Base-by-base conservation (phyloP, 1,140 invertebrate genomes). In the Drosophila sulfurigaster region DNA sequence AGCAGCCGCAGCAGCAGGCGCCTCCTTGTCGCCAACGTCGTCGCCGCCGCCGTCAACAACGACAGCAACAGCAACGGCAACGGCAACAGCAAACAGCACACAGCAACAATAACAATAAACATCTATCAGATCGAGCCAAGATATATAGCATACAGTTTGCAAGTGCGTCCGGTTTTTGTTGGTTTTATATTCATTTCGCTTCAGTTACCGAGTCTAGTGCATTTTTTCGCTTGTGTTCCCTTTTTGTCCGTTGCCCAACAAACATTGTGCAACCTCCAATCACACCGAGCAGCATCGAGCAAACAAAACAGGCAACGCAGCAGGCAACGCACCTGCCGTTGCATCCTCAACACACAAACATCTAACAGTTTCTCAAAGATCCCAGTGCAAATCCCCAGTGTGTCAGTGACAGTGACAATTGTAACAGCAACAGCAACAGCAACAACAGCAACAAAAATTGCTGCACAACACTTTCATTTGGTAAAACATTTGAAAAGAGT, bases 11-110 rank as follows among this genome's bases (percentile, higher is more conserved):
- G 41, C n/a, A 43, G 74, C 68, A 81, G 68, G 75, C 74, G 82
- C 82, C 81, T 85, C 82, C 82, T 83, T 75, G 59, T 69, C 66
- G 58, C 28, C 51, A 45, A 65, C 60, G 76, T 76, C 80, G 65
- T 81, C 80, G 73, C 59, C 68, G 72, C 57, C 60, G 52, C 60
- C 69, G 57, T 43, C 58, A 54, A 56, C 8, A 57, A 41, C 16
- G 41, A 57, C 13, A 48, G 20, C 13, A 48, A 48, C 13, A 48
- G 15, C 15, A 15, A 13, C 13, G 15, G 10, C 38, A 10, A 41
- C 5, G 2, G 10, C 20, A 35, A 32, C 1, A 10, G 35, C 5
- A 2, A 20, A 20, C 20, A 20, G 20, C 20, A 20, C 1, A 45
- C 43, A 45, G 11, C 16, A 48, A 15, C 46, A 13, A 43, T 13